Evolutionary conservation across 2,113 vertebrate genomes (phyloP).

Genomic region (Brienomyrus brachyistius): DNA sequence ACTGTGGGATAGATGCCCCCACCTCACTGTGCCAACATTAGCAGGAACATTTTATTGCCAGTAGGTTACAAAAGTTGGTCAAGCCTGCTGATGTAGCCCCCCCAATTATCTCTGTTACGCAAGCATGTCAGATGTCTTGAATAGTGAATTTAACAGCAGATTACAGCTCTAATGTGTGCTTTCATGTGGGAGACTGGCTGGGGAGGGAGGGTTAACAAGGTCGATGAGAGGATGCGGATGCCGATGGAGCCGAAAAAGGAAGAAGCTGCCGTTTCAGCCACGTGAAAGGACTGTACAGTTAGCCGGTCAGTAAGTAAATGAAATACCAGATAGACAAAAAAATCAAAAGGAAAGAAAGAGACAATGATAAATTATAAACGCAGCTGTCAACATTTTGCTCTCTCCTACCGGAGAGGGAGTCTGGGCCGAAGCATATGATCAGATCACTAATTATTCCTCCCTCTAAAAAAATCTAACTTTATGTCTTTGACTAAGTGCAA

Average conservation of each 20-base stretch:
- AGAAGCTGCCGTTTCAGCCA: neutral
- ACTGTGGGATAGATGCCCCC: neutral
- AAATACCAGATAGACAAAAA: neutral
- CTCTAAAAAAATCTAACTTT: neutral
- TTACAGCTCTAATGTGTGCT: neutral
- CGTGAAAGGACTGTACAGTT: neutral
- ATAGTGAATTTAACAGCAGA: conserved; percentile 23
- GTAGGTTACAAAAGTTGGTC: neutral
- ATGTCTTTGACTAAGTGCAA: neutral
- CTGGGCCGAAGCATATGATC: neutral
- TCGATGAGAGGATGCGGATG: neutral
- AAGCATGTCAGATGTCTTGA: conserved; percentile 7
- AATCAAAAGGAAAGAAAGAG: neutral
- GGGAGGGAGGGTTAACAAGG: neutral
- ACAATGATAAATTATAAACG: neutral
- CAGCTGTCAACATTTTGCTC: neutral
- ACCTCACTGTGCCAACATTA: neutral
- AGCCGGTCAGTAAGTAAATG: neutral
- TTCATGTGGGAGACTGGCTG: neutral
- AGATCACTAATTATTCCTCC: neutral
- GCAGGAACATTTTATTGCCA: neutral
- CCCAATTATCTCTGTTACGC: conserved; percentile 21
- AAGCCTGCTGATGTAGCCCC: conserved; percentile 7
- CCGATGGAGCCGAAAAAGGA: neutral
- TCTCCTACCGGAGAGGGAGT: neutral